phyloP scores from a whole-genome alignment of 1,140 invertebrate genomes.

The Linepithema humile region DNA sequence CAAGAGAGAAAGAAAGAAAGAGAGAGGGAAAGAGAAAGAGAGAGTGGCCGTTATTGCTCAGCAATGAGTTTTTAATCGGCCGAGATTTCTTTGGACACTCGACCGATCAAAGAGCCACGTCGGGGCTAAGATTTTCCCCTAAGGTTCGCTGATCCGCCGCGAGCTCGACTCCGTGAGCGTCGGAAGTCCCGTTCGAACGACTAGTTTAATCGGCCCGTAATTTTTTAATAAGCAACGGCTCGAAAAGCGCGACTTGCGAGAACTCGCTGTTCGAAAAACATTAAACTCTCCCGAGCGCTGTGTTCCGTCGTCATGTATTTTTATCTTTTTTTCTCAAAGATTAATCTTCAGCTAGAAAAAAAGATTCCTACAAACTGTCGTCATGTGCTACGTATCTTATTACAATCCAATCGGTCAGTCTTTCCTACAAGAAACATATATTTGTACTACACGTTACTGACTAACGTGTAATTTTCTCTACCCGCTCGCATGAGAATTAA shows the following conservation, averaged over 20 bases:
- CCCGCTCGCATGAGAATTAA: background rate
- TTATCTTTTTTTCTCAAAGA: background rate
- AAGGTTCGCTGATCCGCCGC: conserved; percentile 16
- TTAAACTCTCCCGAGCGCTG: background rate
- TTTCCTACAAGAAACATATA: background rate
- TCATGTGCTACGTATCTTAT: background rate
- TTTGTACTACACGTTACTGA: background rate
- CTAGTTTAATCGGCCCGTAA: conserved; percentile 40
- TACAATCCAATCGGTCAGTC: background rate
- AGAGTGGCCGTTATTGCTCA: conserved; percentile 63
- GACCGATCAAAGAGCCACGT: conserved; percentile 61
- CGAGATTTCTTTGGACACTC: conserved; percentile 59
- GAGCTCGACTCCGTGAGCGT: background rate
- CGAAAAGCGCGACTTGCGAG: background rate
- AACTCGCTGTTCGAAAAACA: conserved; percentile 5
- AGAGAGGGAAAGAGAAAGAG: conserved; percentile 38
- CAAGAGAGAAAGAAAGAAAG: conserved; percentile 46
- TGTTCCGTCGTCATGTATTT: too few relatives aligned
- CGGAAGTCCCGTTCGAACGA: conserved; percentile 9
- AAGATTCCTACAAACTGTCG: background rate
- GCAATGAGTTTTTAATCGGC: conserved; percentile 69
- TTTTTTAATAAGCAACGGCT: conserved; percentile 38
- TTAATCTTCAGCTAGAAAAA: background rate
- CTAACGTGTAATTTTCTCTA: background rate
- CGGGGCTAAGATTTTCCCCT: conserved; percentile 33